These are phyloP conservation scores for Enteromius unitaeniatus DNA, from an alignment of 2,797 vertebrate genomes.

Conservation along the genomic window DNA sequence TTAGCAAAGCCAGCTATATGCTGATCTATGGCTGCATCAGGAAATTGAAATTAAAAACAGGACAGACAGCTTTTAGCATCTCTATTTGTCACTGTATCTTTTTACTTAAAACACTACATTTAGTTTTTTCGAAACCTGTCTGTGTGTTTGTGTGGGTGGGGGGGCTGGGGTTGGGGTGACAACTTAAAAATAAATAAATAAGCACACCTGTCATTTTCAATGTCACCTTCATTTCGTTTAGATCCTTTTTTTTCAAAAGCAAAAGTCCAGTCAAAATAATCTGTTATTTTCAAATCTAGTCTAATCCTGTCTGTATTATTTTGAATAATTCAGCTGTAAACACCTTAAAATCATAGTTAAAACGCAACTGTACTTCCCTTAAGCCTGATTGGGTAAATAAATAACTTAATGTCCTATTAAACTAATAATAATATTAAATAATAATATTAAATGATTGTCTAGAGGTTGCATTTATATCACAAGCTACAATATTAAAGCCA, in stretches of 20 bases:
- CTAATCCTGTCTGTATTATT: constrained; percentile 24
- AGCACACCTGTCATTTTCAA: constrained; percentile 11
- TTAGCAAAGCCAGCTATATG: constrained; percentile 69
- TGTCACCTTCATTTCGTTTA: constrained; percentile 10
- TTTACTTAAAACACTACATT: neutral
- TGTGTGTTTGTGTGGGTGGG: neutral
- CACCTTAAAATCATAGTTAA: neutral
- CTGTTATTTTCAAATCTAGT: neutral
- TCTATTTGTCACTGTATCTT: constrained; percentile 18
- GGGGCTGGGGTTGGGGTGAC: too few species aligned
- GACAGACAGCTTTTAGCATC: constrained; percentile 6
- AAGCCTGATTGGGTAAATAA: neutral
- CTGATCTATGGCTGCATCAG: constrained; percentile 65
- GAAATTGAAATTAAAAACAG: constrained; percentile 25
- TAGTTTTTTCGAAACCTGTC: neutral
- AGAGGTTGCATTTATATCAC: neutral
- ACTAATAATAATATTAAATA: neutral
- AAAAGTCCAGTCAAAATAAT: constrained; percentile 14
- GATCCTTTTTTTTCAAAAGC: neutral
- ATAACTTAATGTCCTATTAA: neutral
- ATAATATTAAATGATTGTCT: neutral
- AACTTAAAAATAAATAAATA: neutral
- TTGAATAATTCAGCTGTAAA: constrained; percentile 23
- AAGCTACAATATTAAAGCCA: neutral
- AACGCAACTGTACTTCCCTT: neutral